Evolutionary conservation across 2,888 invertebrate genomes (phyloP).

Genomic region (Tuta absoluta): DNA sequence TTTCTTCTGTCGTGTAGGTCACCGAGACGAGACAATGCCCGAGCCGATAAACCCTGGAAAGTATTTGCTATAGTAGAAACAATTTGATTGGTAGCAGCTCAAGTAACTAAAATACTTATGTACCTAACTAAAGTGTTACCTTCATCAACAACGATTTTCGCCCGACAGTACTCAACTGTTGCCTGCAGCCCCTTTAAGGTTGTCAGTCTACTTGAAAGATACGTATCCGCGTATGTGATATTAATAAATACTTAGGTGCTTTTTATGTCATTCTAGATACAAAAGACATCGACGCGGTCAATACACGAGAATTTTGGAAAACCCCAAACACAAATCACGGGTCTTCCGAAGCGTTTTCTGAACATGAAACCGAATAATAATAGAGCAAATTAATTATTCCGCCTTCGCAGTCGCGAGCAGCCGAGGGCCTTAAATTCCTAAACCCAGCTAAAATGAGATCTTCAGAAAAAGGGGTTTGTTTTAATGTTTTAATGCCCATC

Average conservation of each 20-base stretch:
- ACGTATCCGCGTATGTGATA: too few relatives aligned
- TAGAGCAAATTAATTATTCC: constrained; percentile 78
- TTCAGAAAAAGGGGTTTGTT: constrained; percentile 78
- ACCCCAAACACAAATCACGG: constrained; percentile 12
- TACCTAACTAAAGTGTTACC: too few relatives aligned
- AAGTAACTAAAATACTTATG: too few relatives aligned
- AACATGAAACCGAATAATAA: constrained; percentile 70
- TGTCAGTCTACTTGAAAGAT: too few relatives aligned
- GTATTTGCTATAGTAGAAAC: too few relatives aligned
- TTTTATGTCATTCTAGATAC: background rate
- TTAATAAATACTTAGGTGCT: background rate
- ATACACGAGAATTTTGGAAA: background rate
- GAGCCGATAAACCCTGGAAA: too few relatives aligned
- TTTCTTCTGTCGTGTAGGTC: too few relatives aligned
- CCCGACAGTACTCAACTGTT: too few relatives aligned
- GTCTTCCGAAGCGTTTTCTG: constrained; percentile 58
- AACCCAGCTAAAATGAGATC: constrained; percentile 81
- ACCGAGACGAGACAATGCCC: too few relatives aligned
- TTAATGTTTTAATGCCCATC: constrained; percentile 81
- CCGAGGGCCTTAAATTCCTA: constrained; percentile 71
- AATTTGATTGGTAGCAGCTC: too few relatives aligned
- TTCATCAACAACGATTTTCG: too few relatives aligned
- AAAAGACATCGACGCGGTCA: constrained; percentile 9
- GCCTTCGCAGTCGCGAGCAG: constrained; percentile 52
- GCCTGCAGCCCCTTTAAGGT: too few relatives aligned